phyloP scores from a whole-genome alignment of 2,113 vertebrate species.

The Anthoscopus minutus region DNA sequence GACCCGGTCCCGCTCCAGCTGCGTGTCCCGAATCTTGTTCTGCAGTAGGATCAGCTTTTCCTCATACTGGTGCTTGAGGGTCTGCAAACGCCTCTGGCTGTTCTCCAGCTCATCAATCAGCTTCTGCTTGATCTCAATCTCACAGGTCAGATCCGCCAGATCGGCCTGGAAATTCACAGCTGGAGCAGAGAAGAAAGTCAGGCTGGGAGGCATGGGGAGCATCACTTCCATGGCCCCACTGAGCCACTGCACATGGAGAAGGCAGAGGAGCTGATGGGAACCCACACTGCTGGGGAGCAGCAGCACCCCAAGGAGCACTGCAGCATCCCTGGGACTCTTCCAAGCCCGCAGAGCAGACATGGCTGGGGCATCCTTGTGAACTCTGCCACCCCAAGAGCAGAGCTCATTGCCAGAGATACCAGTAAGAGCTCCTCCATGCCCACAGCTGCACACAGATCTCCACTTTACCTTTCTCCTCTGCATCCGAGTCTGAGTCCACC shows the following conservation, averaged over 20 bases:
- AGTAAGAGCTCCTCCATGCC: not conserved
- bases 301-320: not conserved
- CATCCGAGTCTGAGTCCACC: conserved; percentile 90
- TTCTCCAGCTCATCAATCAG: conserved; percentile 97
- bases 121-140: conserved; percentile 98
- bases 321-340: not conserved
- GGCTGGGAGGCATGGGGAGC: not conserved
- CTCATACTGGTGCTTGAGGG: conserved; percentile 94
- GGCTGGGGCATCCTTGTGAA: accelerated
- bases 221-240: not conserved
- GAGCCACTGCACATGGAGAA: not conserved
- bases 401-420: not conserved
- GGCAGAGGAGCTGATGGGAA: not conserved
- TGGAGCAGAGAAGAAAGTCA: conserved; percentile 35
- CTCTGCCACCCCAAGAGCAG: not conserved
- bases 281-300: not conserved
- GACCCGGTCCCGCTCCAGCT: conserved; percentile 92
- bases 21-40: conserved; percentile 96
- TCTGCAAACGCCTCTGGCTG: conserved; percentile 90
- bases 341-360: accelerated
- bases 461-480: conserved; percentile 87
- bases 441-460: not conserved
- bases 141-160: conserved; percentile 91
- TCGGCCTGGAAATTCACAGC: conserved; percentile 88
- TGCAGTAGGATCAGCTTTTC: conserved; percentile 94